Evolutionary conservation across 2,113 vertebrate species (phyloP).

Genomic region (Hippoglossus stenolepis): DNA sequence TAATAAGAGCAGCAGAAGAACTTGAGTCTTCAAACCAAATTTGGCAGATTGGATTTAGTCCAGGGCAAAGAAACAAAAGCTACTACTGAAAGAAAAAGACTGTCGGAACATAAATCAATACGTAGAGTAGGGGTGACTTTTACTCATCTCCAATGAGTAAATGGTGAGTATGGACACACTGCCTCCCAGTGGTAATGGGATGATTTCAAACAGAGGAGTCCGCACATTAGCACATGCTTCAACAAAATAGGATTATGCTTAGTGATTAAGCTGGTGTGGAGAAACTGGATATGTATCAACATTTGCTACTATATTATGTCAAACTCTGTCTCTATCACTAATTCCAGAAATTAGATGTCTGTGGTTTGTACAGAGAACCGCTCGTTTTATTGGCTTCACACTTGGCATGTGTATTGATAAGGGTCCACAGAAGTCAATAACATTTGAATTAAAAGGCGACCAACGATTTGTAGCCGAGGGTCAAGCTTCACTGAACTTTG

Average conservation of each 20-base stretch:
- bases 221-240: neutral
- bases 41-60: neutral
- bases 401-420: too few species aligned
- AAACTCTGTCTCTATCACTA: neutral
- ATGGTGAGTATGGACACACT: neutral
- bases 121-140: neutral
- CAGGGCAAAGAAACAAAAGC: neutral
- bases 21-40: neutral
- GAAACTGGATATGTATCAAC: too few species aligned
- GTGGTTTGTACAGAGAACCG: too few species aligned
- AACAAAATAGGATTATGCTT: neutral
- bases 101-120: neutral
- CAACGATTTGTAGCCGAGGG: too few species aligned
- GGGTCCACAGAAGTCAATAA: too few species aligned
- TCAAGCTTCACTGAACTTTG: too few species aligned
- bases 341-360: too few species aligned
- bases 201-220: neutral
- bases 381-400: too few species aligned
- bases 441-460: too few species aligned
- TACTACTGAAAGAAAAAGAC: neutral
- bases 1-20: neutral
- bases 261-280: too few species aligned
- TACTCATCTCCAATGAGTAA: neutral
- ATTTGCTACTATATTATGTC: neutral
- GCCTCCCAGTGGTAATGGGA: slow-evolving; percentile 4